Evolutionary conservation across 1,140 invertebrate species (phyloP).

Genomic region (Hyphantria cunea): DNA sequence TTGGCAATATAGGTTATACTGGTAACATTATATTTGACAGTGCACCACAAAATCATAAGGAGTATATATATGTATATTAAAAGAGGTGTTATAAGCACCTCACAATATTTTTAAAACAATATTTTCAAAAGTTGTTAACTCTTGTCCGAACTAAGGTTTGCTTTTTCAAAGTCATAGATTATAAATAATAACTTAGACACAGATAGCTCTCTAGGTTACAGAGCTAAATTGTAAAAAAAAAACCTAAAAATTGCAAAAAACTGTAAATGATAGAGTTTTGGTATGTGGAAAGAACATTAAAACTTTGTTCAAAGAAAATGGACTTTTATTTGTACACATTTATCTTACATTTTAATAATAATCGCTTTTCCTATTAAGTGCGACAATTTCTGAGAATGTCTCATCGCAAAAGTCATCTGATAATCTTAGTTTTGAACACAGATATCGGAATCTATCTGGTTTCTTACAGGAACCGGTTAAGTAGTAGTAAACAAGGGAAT

Average conservation of each 20-base stretch:
- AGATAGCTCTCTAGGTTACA: conserved; percentile 60
- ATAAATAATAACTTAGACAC: conserved; percentile 63
- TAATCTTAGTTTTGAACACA: too few species aligned
- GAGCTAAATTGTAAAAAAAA: conserved; percentile 73
- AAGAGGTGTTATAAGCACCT: conserved; percentile 48
- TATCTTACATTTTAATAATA: too few species aligned
- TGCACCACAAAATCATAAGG: conserved; percentile 37
- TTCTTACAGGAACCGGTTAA: too few species aligned
- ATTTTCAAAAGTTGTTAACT: conserved; percentile 68
- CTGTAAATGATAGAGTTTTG: conserved; percentile 67
- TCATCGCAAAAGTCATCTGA: too few species aligned
- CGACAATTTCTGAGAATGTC: not conserved
- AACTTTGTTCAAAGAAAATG: conserved; percentile 61
- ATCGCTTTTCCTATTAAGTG: too few species aligned
- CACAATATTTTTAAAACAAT: conserved; percentile 59
- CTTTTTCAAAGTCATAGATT: conserved; percentile 53
- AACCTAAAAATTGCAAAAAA: conserved; percentile 71
- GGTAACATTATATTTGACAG: conserved; percentile 49
- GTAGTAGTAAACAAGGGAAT: too few species aligned
- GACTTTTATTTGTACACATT: conserved; percentile 39
- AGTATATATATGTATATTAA: conserved; percentile 53
- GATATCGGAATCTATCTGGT: too few species aligned
- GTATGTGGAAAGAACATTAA: conserved; percentile 62
- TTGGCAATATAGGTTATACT: conserved; percentile 40
- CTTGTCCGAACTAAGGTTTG: conserved; percentile 51